phyloP scores from a whole-genome alignment of 1,140 invertebrate species.

The Pissodes strobi region DNA sequence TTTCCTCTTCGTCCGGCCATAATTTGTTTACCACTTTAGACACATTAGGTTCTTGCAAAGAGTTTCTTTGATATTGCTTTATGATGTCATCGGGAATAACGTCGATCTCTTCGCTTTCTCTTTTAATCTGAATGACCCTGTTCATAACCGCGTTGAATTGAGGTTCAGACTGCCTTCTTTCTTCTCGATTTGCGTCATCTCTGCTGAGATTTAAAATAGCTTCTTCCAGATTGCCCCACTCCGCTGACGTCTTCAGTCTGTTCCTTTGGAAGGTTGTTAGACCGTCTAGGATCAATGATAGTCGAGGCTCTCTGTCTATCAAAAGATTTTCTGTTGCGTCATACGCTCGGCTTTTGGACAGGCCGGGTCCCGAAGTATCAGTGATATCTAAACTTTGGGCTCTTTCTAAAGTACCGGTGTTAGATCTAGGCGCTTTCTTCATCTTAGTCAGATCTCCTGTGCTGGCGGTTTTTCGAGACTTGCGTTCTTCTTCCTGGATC shows the following conservation, averaged over 20 bases:
- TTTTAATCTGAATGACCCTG: slow-evolving; percentile 51
- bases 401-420: slow-evolving; percentile 69
- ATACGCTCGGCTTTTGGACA: slow-evolving; percentile 65
- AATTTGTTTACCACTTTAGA: slow-evolving; percentile 13
- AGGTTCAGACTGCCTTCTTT: slow-evolving; percentile 23
- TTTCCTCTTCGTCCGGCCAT: slow-evolving; percentile 24
- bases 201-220: slow-evolving; percentile 61
- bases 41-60: neutral
- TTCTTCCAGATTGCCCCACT: slow-evolving; percentile 77
- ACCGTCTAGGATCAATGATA: slow-evolving; percentile 66
- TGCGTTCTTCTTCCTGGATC: slow-evolving; percentile 63
- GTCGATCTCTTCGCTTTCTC: slow-evolving; percentile 40
- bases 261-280: slow-evolving; percentile 69
- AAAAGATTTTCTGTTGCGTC: slow-evolving; percentile 48
- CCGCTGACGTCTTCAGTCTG: slow-evolving; percentile 71
- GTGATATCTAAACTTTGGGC: slow-evolving; percentile 82
- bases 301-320: slow-evolving; percentile 64
- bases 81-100: slow-evolving; percentile 9
- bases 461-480: slow-evolving; percentile 77
- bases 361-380: slow-evolving; percentile 62
- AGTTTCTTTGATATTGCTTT: slow-evolving; percentile 10
- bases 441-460: slow-evolving; percentile 79
- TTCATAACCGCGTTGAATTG: slow-evolving; percentile 52
- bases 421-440: slow-evolving; percentile 62
- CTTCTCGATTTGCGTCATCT: slow-evolving; percentile 33